A percentile compares a stretch with the other conserved stretches of the same genome.
Conservation (phyloP, 1,140 invertebrate genomes). For the Rhagoletis pomonella region DNA sequence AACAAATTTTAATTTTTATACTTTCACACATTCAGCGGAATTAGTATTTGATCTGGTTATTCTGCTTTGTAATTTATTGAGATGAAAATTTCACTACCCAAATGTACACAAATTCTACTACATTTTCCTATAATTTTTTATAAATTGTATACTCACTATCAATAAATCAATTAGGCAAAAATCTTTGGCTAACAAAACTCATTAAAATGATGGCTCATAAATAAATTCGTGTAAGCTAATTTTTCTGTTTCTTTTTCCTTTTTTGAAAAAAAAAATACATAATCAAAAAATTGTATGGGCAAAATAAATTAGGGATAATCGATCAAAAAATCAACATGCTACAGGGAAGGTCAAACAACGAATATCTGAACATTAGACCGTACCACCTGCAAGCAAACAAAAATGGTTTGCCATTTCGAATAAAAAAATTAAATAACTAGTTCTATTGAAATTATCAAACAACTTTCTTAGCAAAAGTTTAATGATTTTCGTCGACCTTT, state of each 20-base stretch:
- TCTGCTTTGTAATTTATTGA: constrained; percentile 13
- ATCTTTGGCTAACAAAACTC: constrained; percentile 23
- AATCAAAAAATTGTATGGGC: neutral
- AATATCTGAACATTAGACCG: neutral
- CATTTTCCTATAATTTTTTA: neutral
- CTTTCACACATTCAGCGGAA: neutral
- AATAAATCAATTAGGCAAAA: constrained; percentile 20
- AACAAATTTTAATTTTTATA: neutral
- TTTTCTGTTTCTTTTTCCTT: neutral
- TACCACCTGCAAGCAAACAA: too few species aligned
- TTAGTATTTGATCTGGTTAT: neutral
- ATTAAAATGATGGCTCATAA: constrained; percentile 35
- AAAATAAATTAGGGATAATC: neutral
- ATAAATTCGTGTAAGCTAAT: constrained; percentile 21
- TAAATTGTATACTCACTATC: constrained; percentile 1
- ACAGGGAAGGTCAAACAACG: neutral
- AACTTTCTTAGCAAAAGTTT: too few species aligned
- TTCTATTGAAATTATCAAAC: too few species aligned
- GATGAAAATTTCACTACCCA: neutral
- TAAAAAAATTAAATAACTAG: too few species aligned
- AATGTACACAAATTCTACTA: neutral
- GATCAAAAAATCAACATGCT: too few species aligned
- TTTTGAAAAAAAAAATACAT: neutral
- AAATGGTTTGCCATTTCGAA: too few species aligned
- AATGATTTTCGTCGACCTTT: too few species aligned